phyloP scores from a whole-genome alignment of 53 echinoderm and acorn worm genomes.

The Henricia sp. region DNA sequence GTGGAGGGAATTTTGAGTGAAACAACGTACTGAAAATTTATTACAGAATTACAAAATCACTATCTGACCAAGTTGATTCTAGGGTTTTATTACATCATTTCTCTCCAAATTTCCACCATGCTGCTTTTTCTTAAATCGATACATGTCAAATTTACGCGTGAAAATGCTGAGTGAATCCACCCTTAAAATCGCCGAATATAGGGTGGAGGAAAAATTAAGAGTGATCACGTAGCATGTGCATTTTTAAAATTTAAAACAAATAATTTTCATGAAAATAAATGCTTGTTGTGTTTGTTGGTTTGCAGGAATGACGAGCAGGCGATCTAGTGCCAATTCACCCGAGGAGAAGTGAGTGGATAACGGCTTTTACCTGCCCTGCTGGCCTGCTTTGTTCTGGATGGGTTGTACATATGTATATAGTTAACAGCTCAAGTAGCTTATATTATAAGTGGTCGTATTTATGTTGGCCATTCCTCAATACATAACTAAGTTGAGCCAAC shows the following conservation, averaged over 20 bases:
- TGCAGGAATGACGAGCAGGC: conserved; percentile 25
- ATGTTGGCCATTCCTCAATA: too few relatives aligned
- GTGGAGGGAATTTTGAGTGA: too few relatives aligned
- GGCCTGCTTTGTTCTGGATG: neutral
- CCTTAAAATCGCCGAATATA: neutral
- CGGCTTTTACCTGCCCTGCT: neutral
- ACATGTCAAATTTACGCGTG: too few relatives aligned
- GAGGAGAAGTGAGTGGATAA: neutral
- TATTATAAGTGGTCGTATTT: too few relatives aligned
- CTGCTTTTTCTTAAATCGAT: neutral
- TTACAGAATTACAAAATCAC: too few relatives aligned
- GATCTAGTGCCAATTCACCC: conserved; percentile 31
- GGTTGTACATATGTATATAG: neutral
- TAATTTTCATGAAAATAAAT: neutral
- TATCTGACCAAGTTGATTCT: too few relatives aligned
- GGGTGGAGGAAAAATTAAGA: neutral
- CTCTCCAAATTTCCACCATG: neutral
- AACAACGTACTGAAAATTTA: too few relatives aligned
- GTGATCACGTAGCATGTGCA: neutral
- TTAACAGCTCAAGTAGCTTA: too few relatives aligned
- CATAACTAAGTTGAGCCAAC: too few relatives aligned
- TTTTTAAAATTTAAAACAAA: neutral
- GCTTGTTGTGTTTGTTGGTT: neutral
- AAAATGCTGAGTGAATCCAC: neutral
- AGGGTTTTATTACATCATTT: too few relatives aligned